Conservation (phyloP, 2,888 invertebrate genomes). For the Morpho helenor region DNA sequence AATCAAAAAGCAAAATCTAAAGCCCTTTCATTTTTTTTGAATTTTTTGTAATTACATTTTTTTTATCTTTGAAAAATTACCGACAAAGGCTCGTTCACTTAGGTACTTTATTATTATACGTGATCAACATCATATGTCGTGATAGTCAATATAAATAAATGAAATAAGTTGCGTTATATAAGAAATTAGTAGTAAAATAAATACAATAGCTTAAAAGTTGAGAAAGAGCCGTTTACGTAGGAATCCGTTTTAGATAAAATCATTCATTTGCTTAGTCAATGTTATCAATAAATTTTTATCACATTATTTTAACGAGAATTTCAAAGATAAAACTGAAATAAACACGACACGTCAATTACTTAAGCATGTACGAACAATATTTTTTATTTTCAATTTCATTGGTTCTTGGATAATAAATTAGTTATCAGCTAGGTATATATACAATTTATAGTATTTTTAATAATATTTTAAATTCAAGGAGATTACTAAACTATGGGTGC, state of each 20-base stretch:
- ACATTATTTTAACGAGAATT: constrained; percentile 22
- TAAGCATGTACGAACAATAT: constrained; percentile 35
- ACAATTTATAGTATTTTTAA: constrained; percentile 25
- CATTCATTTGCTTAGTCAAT: constrained; percentile 12
- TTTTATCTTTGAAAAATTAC: too few species aligned
- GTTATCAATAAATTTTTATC: constrained; percentile 19
- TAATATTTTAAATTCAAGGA: constrained; percentile 14
- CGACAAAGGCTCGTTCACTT: too few species aligned
- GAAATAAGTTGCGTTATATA: too few species aligned
- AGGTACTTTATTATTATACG: too few species aligned
- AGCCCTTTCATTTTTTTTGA: too few species aligned
- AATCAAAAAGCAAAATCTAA: too few species aligned
- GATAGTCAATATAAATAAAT: too few species aligned
- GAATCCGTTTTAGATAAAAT: constrained; percentile 28
- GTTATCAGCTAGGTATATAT: constrained; percentile 12
- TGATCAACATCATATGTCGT: too few species aligned
- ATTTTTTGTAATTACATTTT: too few species aligned
- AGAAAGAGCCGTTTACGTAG: constrained; percentile 1
- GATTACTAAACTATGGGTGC: constrained; percentile 14
- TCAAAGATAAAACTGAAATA: constrained; percentile 24
- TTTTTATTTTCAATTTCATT: constrained; percentile 15
- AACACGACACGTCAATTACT: constrained; percentile 30
- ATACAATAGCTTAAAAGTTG: not conserved
- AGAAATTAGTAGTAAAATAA: too few species aligned
- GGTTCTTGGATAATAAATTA: constrained; percentile 18